Percentiles rank a stretch among this genome's conserved stretches.
Evolutionary conservation across 2,888 invertebrate species (phyloP).

Genomic region (Gymnosoma rotundatum): DNA sequence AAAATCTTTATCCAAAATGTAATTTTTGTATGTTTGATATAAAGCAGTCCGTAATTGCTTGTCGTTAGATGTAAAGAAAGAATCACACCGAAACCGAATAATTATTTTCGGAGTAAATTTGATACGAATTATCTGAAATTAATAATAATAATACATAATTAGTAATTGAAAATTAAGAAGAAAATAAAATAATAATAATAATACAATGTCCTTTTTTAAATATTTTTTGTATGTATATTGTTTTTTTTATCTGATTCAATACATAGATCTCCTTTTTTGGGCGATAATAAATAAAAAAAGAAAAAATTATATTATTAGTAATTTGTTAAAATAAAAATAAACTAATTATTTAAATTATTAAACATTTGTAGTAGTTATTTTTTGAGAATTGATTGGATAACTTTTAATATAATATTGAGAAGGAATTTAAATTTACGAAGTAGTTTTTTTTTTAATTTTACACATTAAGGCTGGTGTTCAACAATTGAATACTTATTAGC

Average conservation of each 20-base stretch:
- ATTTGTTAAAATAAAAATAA: too few relatives aligned
- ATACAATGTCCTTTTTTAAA: slow-evolving; percentile 4
- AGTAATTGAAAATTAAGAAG: slow-evolving; percentile 14
- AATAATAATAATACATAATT: slow-evolving; percentile 69
- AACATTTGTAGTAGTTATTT: too few relatives aligned
- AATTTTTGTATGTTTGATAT: slow-evolving; percentile 45
- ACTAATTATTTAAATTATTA: too few relatives aligned
- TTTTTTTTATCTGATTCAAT: slow-evolving; percentile 17
- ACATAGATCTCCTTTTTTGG: slow-evolving; percentile 35
- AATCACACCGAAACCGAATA: slow-evolving; percentile 80
- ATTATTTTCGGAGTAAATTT: slow-evolving; percentile 80
- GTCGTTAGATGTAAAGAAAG: slow-evolving; percentile 56
- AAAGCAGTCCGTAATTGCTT: slow-evolving; percentile 63
- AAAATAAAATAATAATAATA: slow-evolving; percentile 33
- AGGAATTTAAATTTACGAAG: too few relatives aligned
- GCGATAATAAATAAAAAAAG: too few relatives aligned
- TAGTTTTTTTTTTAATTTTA: too few relatives aligned
- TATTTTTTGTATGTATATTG: slow-evolving; percentile 12
- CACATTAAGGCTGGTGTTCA: too few relatives aligned
- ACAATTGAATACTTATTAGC: too few relatives aligned
- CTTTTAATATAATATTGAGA: too few relatives aligned
- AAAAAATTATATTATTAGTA: too few relatives aligned
- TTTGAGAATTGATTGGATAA: too few relatives aligned
- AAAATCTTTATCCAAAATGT: slow-evolving; percentile 59
- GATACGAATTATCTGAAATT: slow-evolving; percentile 79